phyloP scores from a whole-genome alignment of 2,113 vertebrate genomes.

The Oreocharis arfaki region DNA sequence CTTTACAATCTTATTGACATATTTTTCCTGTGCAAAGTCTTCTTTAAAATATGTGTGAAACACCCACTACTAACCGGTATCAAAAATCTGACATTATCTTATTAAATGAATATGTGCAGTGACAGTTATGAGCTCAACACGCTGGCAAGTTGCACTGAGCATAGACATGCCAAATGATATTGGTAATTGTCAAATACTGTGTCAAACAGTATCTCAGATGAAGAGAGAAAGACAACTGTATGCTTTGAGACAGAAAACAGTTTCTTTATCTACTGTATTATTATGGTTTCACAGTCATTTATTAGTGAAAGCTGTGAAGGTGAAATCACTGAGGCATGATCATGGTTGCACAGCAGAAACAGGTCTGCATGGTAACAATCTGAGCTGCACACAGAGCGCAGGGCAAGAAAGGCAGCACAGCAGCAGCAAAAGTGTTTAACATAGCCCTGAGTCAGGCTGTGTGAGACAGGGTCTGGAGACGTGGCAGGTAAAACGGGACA shows the following conservation, averaged over 20 bases:
- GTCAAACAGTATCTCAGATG: not conserved
- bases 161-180: not conserved
- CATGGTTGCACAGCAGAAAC: not conserved
- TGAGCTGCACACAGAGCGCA: not conserved
- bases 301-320: not conserved
- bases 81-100: not conserved
- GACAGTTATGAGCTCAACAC: not conserved
- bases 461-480: not conserved
- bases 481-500: not conserved
- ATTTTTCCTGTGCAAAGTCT: not conserved
- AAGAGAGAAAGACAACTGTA: not conserved
- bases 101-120: not conserved
- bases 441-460: not conserved
- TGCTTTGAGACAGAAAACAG: not conserved
- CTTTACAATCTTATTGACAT: not conserved
- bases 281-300: not conserved
- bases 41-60: not conserved
- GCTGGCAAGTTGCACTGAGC: not conserved
- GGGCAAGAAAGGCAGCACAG: not conserved
- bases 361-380: not conserved
- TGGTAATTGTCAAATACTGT: not conserved
- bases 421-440: not conserved
- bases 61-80: not conserved
- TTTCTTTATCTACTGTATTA: not conserved
- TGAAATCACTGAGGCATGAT: not conserved